Evolutionary conservation across 1,140 invertebrate species (phyloP), one percentile per base, ranked within the genome.

Genomic region (Paraescarpia echinospica): DNA sequence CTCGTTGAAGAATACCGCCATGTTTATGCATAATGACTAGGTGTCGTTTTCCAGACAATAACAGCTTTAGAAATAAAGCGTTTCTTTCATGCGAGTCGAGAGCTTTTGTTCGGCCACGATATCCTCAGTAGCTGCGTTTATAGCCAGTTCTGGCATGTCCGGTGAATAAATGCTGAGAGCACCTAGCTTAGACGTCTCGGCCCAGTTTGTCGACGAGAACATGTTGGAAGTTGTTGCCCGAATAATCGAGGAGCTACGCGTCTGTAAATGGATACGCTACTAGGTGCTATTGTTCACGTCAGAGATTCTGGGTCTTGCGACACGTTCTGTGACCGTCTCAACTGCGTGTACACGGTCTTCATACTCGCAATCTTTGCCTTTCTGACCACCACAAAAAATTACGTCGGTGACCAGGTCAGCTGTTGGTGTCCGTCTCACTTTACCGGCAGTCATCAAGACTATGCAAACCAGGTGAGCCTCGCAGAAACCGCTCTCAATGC

Each of bases 261-360:
- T 22, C 18, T 4, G 59, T 77, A 12, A 31, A 92, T 92, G 92
- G 92, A 92, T 88, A 88, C 14, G 14, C 88, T 92, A 89, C 88
- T 92, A 9, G 33, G n/a, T 33, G 33, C 88, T 14, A 34, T 92
- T 33, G 59, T 48, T 33, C 33, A 92, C 59, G 12, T 34, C 41
- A 77, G 51, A 0, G 93, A 93, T 34, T 35, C 35, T 31, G 35
- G 93, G 31, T 90, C 90, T 35, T 92, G 90, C 33, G 96, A 97
- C 93, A 96, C 96, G 93, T 96, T 96, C 92, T 94, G 96, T 33
- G 97, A 97, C 93, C 94, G 96, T 91, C 94, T 97, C 4, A 96
- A 96, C 93, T 96, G 96, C 92, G 94, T 94, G 89, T 95, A 96
- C 92, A 96, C 96, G 9, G 96, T 96, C 8, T 93, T 96, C 34